Base-by-base conservation (phyloP, 2,888 invertebrate species). In the Onthophagus sagittarius region DNA sequence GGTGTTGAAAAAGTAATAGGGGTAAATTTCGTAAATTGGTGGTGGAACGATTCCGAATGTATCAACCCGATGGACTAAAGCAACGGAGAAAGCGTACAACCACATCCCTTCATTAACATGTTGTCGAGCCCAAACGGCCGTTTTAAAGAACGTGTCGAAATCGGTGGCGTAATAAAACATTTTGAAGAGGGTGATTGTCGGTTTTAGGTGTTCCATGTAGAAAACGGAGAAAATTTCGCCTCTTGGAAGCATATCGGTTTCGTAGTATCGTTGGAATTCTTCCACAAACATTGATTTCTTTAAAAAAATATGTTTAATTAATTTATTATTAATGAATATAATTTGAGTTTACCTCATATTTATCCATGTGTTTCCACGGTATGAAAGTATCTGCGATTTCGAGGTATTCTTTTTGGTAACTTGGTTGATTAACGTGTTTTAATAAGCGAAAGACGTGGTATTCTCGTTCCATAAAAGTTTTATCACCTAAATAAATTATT, bases 1-100 rank as follows among this genome's bases (percentile, higher is more conserved):
- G 73, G 88, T 86, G 81, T 90, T 91, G 83, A 91, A 88, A 87
- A 92, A 93, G 84, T 88, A 89, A 77, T 91, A 89, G 0, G 94
- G 94, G 83, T 90, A 88, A 76, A 93, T 86, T 84, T 94, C 94
- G 80, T 93, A 92, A 72, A 90, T 86, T 70, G 93, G 90, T 13
- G 94, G 93, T 7, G 93, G 84, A 63, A 90, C 85, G 72, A 93
- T 84, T 31, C 90, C 90, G 79, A 89, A 87, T 73, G 89, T 89
- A 76, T 93, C 92, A 5, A 84, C 84, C 39, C 91, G 89, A 78
- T 91, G 90, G 62, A 90, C 83, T 11, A 92, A 86, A 11, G 91
- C 91, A 15, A 89, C 85, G 74, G 88, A 88, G 72, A 91, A 83
- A 3, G 91, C 89, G 78, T 92, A 91, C 64, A 90, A 86, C 82